Conservation (phyloP, 2,888 invertebrate genomes). For the Volucella zonaria region DNA sequence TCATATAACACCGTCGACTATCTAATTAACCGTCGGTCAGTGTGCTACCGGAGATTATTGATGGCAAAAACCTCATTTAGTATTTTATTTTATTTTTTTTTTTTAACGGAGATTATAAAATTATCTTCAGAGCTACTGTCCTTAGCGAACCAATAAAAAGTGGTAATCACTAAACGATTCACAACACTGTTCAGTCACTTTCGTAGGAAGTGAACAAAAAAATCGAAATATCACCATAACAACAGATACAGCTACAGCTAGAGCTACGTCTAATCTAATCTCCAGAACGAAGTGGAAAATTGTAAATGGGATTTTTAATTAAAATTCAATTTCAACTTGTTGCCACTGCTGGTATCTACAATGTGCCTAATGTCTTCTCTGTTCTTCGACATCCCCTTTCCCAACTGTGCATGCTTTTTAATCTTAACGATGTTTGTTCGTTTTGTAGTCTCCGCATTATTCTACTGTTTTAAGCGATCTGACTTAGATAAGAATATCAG, state of each 20-base stretch:
- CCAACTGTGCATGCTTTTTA: slow-evolving; percentile 2
- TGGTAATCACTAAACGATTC: slow-evolving; percentile 36
- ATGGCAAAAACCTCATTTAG: slow-evolving; percentile 43
- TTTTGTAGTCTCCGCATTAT: slow-evolving; percentile 32
- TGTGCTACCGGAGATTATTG: background rate
- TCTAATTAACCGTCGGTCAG: background rate
- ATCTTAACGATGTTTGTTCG: background rate
- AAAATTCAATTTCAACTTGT: slow-evolving; percentile 70
- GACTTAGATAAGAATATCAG: slow-evolving; percentile 43
- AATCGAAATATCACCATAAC: slow-evolving; percentile 5
- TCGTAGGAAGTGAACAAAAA: background rate
- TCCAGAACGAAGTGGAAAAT: slow-evolving; percentile 61
- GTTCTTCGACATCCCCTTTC: slow-evolving; percentile 16
- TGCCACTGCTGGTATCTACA: slow-evolving; percentile 28
- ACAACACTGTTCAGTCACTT: slow-evolving; percentile 31
- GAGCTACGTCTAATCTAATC: slow-evolving; percentile 41
- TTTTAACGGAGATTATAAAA: slow-evolving; percentile 46
- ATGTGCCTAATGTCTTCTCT: slow-evolving; percentile 30
- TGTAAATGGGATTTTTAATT: slow-evolving; percentile 67
- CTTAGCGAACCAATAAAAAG: slow-evolving; percentile 42
- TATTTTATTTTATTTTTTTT: slow-evolving; percentile 44
- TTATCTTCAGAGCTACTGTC: slow-evolving; percentile 61
- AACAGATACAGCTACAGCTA: background rate
- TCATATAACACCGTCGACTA: background rate
- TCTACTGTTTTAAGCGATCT: slow-evolving; percentile 20